Base-by-base conservation (phyloP, 2,888 invertebrate genomes). In the Alviniconcha strummeri region DNA sequence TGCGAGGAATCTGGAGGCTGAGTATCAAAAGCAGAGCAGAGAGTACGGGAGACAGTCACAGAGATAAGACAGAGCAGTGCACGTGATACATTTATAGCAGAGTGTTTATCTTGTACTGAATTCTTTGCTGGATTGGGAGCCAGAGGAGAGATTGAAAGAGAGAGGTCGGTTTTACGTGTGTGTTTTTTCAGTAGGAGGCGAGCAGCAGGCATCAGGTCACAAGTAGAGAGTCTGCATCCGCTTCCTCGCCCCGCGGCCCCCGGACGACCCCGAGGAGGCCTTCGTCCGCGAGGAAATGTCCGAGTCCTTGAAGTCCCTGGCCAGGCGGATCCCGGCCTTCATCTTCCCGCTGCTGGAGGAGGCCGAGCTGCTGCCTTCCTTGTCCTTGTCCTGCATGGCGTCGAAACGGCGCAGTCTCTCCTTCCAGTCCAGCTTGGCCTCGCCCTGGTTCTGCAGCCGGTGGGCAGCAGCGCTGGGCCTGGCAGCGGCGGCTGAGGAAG, bases 271-370 rank as follows among this genome's bases (percentile, higher is more conserved):
- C 79, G 85, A 85, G 17, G 83, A 84, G 5, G 79, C 81, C 15
- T 81, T 85, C n/a, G 86, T 85, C 71, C 85, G 56, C 11, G 88
- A 87, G 36, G 86, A 87, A 36, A 87, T 84, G 69, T 86, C 87
- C 36, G 88, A 88, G 83, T 88, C 88, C 57, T 84, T 85, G 79
- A 87, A 87, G 75, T 87, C 87, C n/a, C 85, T 56, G 11, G 85
- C 85, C 13, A 87, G 74, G 15, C 83, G 72, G 19, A 84, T 72
- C n/a, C 80, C 67, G 52, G 13, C 56, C 71, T 56, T 71, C n/a
- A 5, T 76, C 60, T 75, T 74, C 64, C 83, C 77, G 71, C 87
- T 84, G 69, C 85, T 81, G 8, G 85, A 82, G 36, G 87, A 86
- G 15, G 85, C 83, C 5, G 84, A 84, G 67, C 80, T 80, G 15